Conservation (phyloP, 2,797 vertebrate genomes). For the Dryobates pubescens region DNA sequence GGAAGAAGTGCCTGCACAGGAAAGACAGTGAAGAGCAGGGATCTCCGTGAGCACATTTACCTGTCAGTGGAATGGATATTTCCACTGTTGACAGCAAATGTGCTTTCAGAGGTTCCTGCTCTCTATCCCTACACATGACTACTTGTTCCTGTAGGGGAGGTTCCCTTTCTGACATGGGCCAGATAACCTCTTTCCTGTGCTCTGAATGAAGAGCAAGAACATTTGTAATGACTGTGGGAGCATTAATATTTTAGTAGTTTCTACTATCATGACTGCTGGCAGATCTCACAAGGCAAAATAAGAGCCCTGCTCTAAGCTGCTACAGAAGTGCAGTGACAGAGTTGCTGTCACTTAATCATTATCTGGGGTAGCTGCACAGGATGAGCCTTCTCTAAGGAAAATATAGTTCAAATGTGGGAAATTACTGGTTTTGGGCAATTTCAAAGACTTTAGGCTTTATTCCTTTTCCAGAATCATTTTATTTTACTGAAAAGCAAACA, state of each 20-base stretch:
- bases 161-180: neutral
- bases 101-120: neutral
- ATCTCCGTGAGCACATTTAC: neutral
- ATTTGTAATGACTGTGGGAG: neutral
- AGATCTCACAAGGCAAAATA: neutral
- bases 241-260: neutral
- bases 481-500: neutral
- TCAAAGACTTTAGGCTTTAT: neutral
- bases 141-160: neutral
- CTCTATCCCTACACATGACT: neutral
- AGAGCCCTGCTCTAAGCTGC: neutral
- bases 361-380: neutral
- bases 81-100: constrained; percentile 13
- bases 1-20: neutral
- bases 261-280: neutral
- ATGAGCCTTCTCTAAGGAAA: neutral
- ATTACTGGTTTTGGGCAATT: neutral
- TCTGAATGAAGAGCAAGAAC: neutral
- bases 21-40: neutral
- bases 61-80: neutral
- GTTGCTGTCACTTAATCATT: neutral
- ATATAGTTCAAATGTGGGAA: neutral
- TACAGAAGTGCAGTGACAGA: neutral
- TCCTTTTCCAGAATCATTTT: neutral
- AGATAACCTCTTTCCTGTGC: neutral